phyloP scores from a whole-genome alignment of 1,140 invertebrate species.

The Procambarus clarkii region DNA sequence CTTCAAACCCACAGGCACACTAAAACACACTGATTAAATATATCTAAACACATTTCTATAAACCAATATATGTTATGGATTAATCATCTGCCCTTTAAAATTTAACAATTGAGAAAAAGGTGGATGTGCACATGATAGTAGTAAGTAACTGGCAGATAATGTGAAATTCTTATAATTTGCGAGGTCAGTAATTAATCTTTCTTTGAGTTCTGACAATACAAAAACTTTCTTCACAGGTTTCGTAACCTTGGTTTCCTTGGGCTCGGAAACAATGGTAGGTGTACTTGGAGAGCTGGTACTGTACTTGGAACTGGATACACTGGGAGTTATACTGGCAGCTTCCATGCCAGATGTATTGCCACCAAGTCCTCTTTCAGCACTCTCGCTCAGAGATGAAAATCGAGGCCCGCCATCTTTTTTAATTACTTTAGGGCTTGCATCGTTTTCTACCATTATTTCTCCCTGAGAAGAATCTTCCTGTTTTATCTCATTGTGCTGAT shows the following conservation, averaged over 20 bases:
- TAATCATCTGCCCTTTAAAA: constrained; percentile 61
- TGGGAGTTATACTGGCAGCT: constrained; percentile 56
- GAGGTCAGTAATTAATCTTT: constrained; percentile 42
- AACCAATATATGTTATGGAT: constrained; percentile 18
- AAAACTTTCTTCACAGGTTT: constrained; percentile 47
- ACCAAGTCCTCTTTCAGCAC: constrained; percentile 50
- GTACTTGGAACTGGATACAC: constrained; percentile 71
- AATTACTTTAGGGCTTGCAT: constrained; percentile 15
- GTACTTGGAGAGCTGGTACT: background rate
- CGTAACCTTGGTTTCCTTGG: constrained; percentile 26
- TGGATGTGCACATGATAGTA: constrained; percentile 50
- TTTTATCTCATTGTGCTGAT: constrained; percentile 5
- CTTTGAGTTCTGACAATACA: constrained; percentile 46
- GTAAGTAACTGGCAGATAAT: constrained; percentile 34
- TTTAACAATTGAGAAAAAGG: constrained; percentile 58
- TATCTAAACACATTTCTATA: too few species aligned
- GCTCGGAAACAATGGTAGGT: constrained; percentile 16
- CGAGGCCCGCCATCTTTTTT: constrained; percentile 54
- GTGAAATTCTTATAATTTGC: constrained; percentile 48
- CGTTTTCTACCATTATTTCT: constrained; percentile 20
- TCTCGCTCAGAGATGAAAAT: constrained; percentile 57
- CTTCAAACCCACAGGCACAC: too few species aligned
- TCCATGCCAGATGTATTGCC: constrained; percentile 62
- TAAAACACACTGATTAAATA: too few species aligned
- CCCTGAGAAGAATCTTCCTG: background rate